Evolutionary conservation across 2,888 invertebrate species (phyloP).

Genomic region (Parthenolecanium corni): DNA sequence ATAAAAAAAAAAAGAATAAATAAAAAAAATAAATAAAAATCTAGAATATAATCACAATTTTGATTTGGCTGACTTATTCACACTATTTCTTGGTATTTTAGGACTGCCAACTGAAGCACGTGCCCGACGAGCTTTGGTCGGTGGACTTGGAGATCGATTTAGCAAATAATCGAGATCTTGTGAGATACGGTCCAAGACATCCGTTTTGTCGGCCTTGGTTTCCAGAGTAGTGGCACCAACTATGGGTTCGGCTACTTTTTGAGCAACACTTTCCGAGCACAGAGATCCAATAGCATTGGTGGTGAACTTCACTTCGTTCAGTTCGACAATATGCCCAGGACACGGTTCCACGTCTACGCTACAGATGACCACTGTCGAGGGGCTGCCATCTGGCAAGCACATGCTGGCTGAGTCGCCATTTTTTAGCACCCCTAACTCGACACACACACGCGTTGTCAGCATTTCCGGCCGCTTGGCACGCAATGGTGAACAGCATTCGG

Average conservation of each 20-base stretch:
- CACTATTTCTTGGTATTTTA: too few species aligned
- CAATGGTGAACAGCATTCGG: not conserved
- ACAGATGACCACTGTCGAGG: conserved; percentile 37
- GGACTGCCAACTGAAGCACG: too few species aligned
- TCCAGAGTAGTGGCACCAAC: conserved; percentile 30
- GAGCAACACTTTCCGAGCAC: not conserved
- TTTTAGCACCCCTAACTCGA: conserved; percentile 40
- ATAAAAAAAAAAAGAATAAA: too few species aligned
- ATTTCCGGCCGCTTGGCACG: conserved; percentile 39
- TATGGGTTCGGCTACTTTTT: not conserved
- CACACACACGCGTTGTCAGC: conserved; percentile 45
- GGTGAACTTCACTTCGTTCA: conserved; percentile 33
- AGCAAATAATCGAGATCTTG: conserved; percentile 70
- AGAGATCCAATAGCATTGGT: conserved; percentile 36
- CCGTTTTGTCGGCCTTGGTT: conserved; percentile 32
- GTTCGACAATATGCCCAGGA: conserved; percentile 32
- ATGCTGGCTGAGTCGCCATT: not conserved
- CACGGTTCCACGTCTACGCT: conserved; percentile 38
- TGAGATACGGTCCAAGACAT: conserved; percentile 65
- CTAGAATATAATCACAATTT: too few species aligned
- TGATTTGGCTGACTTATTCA: too few species aligned
- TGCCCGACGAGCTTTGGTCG: too few species aligned
- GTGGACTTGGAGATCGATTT: conserved; percentile 43
- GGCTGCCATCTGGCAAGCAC: conserved; percentile 28
- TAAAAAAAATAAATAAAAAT: too few species aligned